Evolutionary conservation across 2,113 vertebrate species (phyloP).

Genomic region (Ploceus nigricollis): DNA sequence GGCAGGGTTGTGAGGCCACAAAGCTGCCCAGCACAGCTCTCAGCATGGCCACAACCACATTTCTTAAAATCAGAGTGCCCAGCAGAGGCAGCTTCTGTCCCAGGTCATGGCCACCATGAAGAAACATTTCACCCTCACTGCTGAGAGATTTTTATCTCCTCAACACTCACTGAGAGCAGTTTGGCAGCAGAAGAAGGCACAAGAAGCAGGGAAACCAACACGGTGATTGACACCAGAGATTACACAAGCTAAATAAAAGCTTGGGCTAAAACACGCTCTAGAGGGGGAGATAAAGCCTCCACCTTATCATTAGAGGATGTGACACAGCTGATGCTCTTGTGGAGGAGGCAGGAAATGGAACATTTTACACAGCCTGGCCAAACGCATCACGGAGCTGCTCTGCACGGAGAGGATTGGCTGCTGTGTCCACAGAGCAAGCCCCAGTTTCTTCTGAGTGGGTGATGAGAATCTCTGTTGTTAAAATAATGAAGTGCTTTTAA

Average conservation of each 20-base stretch:
- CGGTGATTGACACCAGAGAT: not conserved
- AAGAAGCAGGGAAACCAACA: not conserved
- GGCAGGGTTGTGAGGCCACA: not conserved
- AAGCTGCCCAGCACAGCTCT: not conserved
- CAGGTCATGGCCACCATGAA: not conserved
- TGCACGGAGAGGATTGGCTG: not conserved
- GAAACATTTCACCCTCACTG: not conserved
- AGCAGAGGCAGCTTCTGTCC: not conserved
- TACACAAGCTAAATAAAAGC: not conserved
- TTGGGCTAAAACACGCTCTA: not conserved
- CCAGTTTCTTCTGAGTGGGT: not conserved
- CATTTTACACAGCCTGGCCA: not conserved
- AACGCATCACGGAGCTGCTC: not conserved
- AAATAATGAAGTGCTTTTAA: not conserved
- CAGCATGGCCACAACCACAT: not conserved
- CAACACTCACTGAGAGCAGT: not conserved
- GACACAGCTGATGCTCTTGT: not conserved
- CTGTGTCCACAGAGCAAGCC: not conserved
- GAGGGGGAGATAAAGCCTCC: not conserved
- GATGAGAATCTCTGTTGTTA: not conserved
- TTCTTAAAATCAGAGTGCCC: not conserved
- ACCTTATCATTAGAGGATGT: not conserved
- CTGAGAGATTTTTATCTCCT: not conserved
- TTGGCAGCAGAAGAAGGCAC: not conserved
- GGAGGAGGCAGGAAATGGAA: conserved; percentile 8